phyloP scores from a whole-genome alignment of 2,113 vertebrate species.

The Leuciscus idus region DNA sequence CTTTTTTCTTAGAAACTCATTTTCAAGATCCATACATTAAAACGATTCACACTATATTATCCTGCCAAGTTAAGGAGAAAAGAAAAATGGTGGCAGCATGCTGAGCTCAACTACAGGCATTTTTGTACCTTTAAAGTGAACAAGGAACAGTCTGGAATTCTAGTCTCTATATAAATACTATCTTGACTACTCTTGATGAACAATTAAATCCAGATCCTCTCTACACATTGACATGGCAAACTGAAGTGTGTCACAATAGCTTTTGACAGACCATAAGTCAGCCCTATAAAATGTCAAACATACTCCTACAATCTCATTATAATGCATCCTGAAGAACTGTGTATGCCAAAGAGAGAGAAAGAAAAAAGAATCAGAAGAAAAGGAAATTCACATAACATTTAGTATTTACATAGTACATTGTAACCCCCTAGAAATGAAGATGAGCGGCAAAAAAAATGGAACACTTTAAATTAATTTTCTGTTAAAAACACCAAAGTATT shows the following conservation, averaged over 20 bases:
- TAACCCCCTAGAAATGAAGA: constrained; percentile 47
- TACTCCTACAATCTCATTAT: constrained; percentile 90
- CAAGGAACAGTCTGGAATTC: constrained; percentile 99
- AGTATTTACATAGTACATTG: constrained; percentile 72
- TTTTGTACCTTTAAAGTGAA: constrained; percentile 96
- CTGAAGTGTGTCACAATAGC: constrained; percentile 98
- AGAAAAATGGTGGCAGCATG: constrained; percentile 90
- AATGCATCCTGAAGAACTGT: constrained; percentile 94
- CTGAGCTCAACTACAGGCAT: constrained; percentile 87
- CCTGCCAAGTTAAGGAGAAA: constrained; percentile 97
- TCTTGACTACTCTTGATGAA: constrained; percentile 99
- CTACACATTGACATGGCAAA: constrained; percentile 86
- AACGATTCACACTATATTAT: constrained; percentile 99
- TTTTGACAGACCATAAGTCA: constrained; percentile 89
- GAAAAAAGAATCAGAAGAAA: constrained; percentile 58
- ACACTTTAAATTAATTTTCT: constrained; percentile 92
- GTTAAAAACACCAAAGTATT: constrained; percentile 91
- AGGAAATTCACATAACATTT: constrained; percentile 29
- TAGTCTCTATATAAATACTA: constrained; percentile 99
- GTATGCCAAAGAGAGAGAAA: constrained; percentile 91
- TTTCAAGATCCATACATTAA: constrained; percentile 78
- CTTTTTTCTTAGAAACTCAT: constrained; percentile 78
- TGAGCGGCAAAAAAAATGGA: constrained; percentile 68
- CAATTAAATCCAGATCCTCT: constrained; percentile 97
- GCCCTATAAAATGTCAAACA: constrained; percentile 66